Conservation (phyloP, 2,113 vertebrate genomes). For the Ptyas mucosa region DNA sequence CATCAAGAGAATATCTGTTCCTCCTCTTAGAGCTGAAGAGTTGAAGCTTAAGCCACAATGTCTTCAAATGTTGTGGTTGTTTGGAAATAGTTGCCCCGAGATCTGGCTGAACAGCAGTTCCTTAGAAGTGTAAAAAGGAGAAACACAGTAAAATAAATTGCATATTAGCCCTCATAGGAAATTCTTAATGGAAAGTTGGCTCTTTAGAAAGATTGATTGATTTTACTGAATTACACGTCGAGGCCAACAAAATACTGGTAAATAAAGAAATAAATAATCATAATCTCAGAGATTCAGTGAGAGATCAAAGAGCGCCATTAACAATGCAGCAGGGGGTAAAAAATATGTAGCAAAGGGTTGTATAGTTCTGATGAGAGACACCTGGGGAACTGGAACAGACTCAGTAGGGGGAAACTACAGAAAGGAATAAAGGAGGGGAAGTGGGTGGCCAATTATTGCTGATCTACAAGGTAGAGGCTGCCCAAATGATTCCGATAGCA, state of each 20-base stretch:
- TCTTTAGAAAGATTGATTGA: constrained; percentile 50
- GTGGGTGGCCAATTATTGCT: constrained; percentile 56
- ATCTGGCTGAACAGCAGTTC: constrained; percentile 21
- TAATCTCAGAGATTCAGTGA: constrained; percentile 50
- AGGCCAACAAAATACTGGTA: constrained; percentile 36
- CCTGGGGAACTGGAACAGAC: constrained; percentile 46
- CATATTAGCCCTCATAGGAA: background rate
- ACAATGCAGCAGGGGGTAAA: constrained; percentile 42
- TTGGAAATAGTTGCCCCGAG: background rate
- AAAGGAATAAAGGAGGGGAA: constrained; percentile 28
- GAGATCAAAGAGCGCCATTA: constrained; percentile 60
- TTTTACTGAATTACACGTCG: constrained; percentile 42
- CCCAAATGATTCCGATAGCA: constrained; percentile 61
- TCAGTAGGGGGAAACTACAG: constrained; percentile 47
- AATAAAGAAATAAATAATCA: constrained; percentile 41
- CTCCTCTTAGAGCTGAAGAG: background rate
- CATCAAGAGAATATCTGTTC: background rate
- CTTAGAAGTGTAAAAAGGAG: constrained; percentile 12
- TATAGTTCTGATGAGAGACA: constrained; percentile 34
- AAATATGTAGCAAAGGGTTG: constrained; percentile 49
- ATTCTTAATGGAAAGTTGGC: constrained; percentile 23
- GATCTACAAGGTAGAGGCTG: constrained; percentile 51
- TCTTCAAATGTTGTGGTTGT: background rate
- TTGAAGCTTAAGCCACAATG: background rate
- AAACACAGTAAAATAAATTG: constrained; percentile 4